These are phyloP conservation scores for Rhinoraja longicauda DNA, from an alignment of 2,797 vertebrate genomes.

Conservation along the genomic window DNA sequence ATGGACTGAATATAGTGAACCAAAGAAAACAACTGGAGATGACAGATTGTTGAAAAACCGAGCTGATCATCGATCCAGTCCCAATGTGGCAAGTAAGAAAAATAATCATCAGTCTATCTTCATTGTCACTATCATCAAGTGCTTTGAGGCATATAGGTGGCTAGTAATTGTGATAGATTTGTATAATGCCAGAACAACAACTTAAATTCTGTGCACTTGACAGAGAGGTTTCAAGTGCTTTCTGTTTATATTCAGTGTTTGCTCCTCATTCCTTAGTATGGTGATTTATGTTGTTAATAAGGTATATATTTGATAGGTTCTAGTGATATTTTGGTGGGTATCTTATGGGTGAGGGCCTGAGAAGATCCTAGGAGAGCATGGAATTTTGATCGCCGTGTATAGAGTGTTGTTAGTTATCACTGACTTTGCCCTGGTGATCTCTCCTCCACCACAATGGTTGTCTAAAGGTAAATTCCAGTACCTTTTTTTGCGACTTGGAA, in stretches of 20 bases:
- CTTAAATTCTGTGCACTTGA: not conserved
- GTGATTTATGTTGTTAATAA: not conserved
- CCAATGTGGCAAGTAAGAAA: conserved; percentile 92
- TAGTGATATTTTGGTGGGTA: no score
- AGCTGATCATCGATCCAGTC: conserved; percentile 90
- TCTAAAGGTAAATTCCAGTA: no score
- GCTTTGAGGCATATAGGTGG: not conserved
- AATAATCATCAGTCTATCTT: not conserved
- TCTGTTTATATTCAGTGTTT: not conserved
- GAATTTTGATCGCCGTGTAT: no score
- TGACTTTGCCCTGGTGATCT: no score
- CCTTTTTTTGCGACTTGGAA: no score
- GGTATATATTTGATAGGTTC: no score
- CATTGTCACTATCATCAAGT: not conserved
- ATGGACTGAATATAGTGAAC: conserved; percentile 85
- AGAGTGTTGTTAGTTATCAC: no score
- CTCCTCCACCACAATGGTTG: no score
- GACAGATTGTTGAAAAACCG: conserved; percentile 87
- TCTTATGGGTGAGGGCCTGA: no score
- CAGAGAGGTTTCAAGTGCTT: not conserved
- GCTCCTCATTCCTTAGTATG: not conserved
- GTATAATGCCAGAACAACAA: not conserved
- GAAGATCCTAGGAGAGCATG: no score
- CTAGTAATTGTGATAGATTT: not conserved
- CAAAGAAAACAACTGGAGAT: conserved; percentile 80